Conservation (phyloP, 2,797 vertebrate genomes). For the Pangasius krempfi region DNA sequence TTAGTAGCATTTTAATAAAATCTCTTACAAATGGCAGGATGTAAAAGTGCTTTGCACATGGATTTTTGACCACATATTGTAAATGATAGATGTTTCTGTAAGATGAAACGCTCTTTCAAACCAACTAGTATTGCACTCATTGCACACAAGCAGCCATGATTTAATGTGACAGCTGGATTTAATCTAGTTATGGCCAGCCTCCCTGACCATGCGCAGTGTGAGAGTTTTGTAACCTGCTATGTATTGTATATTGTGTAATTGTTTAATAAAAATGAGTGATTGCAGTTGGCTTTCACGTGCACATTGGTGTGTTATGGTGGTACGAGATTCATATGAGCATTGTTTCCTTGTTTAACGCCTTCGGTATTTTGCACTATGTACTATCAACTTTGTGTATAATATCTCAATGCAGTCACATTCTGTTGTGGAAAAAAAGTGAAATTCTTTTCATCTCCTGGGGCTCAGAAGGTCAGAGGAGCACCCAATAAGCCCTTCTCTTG, state of each 20-base stretch:
- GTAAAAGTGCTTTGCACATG: constrained; percentile 55
- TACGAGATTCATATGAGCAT: background rate
- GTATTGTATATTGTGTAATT: constrained; percentile 44
- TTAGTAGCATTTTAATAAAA: constrained; percentile 77
- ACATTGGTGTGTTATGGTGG: constrained; percentile 1
- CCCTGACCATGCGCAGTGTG: constrained; percentile 36
- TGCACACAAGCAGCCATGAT: constrained; percentile 66
- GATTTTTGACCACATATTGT: constrained; percentile 55
- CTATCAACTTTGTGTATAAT: constrained; percentile 25
- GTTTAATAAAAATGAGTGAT: constrained; percentile 36
- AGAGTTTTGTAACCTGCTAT: constrained; percentile 19
- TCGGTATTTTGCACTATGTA: background rate
- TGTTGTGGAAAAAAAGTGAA: constrained; percentile 11
- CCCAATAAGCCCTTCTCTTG: constrained; percentile 74
- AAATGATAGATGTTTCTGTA: constrained; percentile 75
- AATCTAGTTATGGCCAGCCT: constrained; percentile 58
- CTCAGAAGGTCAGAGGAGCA: constrained; percentile 79
- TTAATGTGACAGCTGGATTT: constrained; percentile 65
- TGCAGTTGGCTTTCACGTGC: constrained; percentile 16
- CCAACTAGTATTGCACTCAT: constrained; percentile 64
- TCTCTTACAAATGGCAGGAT: constrained; percentile 74
- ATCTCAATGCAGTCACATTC: constrained; percentile 28
- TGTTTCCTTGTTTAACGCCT: background rate
- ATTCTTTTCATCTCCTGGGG: constrained; percentile 75
- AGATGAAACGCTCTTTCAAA: constrained; percentile 71